These are phyloP conservation scores for Thaleichthys pacificus DNA, from an alignment of 2,797 vertebrate genomes.

Conservation along the genomic window DNA sequence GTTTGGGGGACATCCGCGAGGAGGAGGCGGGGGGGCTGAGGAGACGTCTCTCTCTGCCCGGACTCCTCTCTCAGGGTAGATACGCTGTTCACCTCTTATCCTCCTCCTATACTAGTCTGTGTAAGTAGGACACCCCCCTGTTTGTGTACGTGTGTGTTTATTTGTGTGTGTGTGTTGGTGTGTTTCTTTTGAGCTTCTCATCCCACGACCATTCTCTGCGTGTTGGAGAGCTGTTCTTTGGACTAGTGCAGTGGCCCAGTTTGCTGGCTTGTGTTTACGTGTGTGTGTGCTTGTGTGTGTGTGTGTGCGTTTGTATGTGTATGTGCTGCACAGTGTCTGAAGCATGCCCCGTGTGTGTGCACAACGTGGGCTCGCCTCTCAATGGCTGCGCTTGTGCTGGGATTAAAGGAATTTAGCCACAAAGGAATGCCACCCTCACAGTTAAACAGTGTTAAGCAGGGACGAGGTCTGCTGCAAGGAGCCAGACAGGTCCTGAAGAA, in stretches of 20 bases:
- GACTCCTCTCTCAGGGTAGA: conserved; percentile 96
- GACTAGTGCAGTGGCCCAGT: too few species aligned
- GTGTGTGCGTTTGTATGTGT: conserved; percentile 3
- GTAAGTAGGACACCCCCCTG: conserved; percentile 62
- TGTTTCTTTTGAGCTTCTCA: not conserved
- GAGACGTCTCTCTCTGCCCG: conserved; percentile 93
- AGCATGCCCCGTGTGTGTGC: not conserved
- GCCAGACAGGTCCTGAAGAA: not conserved
- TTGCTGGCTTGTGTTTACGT: conserved; percentile 13
- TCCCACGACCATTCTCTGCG: not conserved
- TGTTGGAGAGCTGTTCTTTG: not conserved
- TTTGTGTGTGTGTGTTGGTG: conserved; percentile 10
- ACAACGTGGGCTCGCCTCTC: conserved; percentile 4
- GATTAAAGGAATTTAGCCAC: conserved; percentile 7
- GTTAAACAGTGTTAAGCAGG: conserved; percentile 15
- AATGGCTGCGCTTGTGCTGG: conserved; percentile 29
- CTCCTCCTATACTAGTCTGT: conserved; percentile 61
- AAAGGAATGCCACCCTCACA: conserved; percentile 29
- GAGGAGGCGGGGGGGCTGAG: conserved; percentile 87
- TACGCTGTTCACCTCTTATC: conserved; percentile 75
- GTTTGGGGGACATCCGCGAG: conserved; percentile 93
- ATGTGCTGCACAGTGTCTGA: not conserved
- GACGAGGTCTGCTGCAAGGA: not conserved
- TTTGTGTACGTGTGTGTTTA: conserved; percentile 26
- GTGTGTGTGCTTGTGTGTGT: conserved; percentile 11